Percentiles rank a stretch among this genome's conserved stretches.
Evolutionary conservation across 2,888 invertebrate genomes (phyloP).

Genomic region (Volucella inflata): DNA sequence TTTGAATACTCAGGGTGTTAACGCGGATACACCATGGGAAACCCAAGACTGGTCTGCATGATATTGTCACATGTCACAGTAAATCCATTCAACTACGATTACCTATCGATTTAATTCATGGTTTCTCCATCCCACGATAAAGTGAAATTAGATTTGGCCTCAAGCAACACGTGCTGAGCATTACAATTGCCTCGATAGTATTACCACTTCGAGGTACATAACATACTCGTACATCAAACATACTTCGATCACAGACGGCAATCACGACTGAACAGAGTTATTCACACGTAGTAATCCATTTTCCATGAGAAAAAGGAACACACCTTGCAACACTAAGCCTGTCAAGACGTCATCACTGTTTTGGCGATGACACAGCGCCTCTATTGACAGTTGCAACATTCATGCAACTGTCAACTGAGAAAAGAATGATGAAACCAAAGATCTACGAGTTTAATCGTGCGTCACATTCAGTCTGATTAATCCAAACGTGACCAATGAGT

Average conservation of each 20-base stretch:
- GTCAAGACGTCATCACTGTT: slow-evolving; percentile 20
- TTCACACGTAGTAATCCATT: slow-evolving; percentile 31
- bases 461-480: slow-evolving; percentile 7
- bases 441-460: slow-evolving; percentile 21
- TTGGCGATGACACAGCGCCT: slow-evolving; percentile 56
- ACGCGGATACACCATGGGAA: slow-evolving; percentile 27
- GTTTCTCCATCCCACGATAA: slow-evolving; percentile 50
- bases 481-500: not conserved
- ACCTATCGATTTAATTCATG: slow-evolving; percentile 50
- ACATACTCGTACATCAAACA: too few relatives aligned
- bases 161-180: slow-evolving; percentile 51
- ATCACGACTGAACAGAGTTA: slow-evolving; percentile 14
- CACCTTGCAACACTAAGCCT: slow-evolving; percentile 16
- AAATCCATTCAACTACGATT: slow-evolving; percentile 7
- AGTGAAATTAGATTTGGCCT: slow-evolving; percentile 63
- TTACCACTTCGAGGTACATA: too few relatives aligned
- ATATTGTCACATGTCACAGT: slow-evolving; percentile 14
- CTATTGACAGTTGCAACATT: slow-evolving; percentile 26
- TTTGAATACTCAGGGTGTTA: not conserved
- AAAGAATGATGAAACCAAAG: slow-evolving; percentile 45
- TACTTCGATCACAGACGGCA: too few relatives aligned
- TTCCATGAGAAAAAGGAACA: slow-evolving; percentile 5
- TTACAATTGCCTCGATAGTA: slow-evolving; percentile 5
- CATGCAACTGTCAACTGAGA: slow-evolving; percentile 3
- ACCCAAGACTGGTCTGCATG: slow-evolving; percentile 10